phyloP scores from a whole-genome alignment of 2,888 invertebrate species.

The Ischnus inquisitorius region DNA sequence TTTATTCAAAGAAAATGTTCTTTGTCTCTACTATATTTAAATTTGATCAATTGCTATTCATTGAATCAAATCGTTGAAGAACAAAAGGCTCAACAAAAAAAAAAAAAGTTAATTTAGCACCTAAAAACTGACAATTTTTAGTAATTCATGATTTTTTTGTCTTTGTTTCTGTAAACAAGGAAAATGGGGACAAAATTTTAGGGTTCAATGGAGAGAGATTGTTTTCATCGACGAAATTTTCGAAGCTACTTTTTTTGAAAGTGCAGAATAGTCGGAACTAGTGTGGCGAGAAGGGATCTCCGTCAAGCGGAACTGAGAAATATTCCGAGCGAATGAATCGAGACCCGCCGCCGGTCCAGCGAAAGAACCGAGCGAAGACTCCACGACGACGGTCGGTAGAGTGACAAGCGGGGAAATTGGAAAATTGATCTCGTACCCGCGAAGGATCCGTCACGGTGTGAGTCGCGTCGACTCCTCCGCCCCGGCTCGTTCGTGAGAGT shows the following conservation, averaged over 20 bases:
- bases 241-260: neutral
- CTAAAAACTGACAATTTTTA: no score
- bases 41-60: no score
- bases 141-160: no score
- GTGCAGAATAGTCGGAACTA: neutral
- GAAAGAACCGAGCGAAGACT: constrained; percentile 44
- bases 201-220: neutral
- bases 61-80: no score
- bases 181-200: no score
- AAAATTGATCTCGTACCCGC: constrained; percentile 81
- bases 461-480: constrained; percentile 33
- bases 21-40: no score
- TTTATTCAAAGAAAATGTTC: no score
- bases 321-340: constrained; percentile 76
- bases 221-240: neutral
- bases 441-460: constrained; percentile 70
- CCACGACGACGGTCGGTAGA: constrained; percentile 73
- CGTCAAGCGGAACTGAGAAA: constrained; percentile 71
- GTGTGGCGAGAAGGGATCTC: constrained; percentile 7
- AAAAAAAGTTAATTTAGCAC: no score
- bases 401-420: constrained; percentile 83
- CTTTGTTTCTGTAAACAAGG: no score
- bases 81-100: no score
- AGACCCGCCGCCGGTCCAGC: constrained; percentile 29
- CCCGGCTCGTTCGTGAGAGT: constrained; percentile 34